phyloP scores from a whole-genome alignment of 35 echinoderm and acorn worm species.

The Apostichopus japonicus region DNA sequence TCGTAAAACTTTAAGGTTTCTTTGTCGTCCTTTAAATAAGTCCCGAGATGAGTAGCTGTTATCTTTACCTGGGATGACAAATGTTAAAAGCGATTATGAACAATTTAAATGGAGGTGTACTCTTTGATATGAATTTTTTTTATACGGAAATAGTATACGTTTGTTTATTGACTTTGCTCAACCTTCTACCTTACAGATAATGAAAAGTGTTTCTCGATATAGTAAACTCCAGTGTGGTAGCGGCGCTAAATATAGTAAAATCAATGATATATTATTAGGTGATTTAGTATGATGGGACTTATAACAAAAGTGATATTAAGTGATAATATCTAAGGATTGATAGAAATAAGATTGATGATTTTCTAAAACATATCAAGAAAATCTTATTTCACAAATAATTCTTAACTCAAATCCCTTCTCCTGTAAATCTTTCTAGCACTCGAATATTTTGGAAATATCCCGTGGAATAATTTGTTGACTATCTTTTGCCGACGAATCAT shows the following conservation, averaged over 20 bases:
- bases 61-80: neutral
- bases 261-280: too few species aligned
- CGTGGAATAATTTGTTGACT: neutral
- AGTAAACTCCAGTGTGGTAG: too few species aligned
- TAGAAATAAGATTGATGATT: too few species aligned
- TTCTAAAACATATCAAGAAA: too few species aligned
- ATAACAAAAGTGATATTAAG: neutral
- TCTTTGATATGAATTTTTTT: neutral
- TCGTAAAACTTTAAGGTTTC: neutral
- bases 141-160: neutral
- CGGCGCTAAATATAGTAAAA: too few species aligned
- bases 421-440: neutral
- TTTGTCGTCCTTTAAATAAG: neutral
- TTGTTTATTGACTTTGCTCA: too few species aligned
- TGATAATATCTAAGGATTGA: neutral
- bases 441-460: neutral
- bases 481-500: neutral
- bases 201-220: too few species aligned
- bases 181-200: too few species aligned
- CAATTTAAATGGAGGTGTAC: too few species aligned
- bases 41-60: neutral
- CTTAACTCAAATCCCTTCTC: neutral
- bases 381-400: neutral
- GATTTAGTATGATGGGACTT: neutral
- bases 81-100: too few species aligned